Conservation (phyloP, 2,888 invertebrate species). For the Lepidocyrtinus sp. region DNA sequence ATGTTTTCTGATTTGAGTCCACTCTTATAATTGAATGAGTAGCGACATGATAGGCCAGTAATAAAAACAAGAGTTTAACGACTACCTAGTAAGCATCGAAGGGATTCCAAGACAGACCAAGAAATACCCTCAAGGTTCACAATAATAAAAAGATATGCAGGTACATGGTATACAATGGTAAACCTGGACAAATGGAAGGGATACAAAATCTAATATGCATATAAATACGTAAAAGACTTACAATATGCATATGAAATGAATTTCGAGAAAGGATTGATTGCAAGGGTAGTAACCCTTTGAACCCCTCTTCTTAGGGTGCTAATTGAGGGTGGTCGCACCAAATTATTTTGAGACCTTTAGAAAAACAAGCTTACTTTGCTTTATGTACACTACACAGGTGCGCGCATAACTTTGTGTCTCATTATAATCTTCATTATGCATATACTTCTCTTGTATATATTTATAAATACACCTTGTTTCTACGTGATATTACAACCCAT, state of each 20-base stretch:
- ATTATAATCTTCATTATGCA: neutral
- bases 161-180: neutral
- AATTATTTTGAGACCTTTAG: constrained; percentile 62
- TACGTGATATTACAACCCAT: too few species aligned
- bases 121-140: neutral
- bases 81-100: too few species aligned
- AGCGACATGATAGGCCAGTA: neutral
- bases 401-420: neutral
- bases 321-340: constrained; percentile 69
- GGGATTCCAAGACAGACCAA: too few species aligned
- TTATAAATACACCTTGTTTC: neutral
- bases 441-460: neutral
- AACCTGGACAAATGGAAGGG: neutral
- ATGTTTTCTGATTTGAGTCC: neutral
- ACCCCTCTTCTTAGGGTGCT: constrained; percentile 67
- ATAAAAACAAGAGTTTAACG: neutral
- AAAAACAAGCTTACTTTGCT: constrained; percentile 23
- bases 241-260: constrained; percentile 4
- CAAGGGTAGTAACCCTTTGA: constrained; percentile 66
- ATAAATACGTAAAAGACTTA: neutral
- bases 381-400: constrained; percentile 33
- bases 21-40: neutral
- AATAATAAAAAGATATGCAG: neutral
- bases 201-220: constrained; percentile 5
- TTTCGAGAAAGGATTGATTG: constrained; percentile 61